Conservation (phyloP, 92 coral and sea anemone species). For the Pocillopora meandrina region DNA sequence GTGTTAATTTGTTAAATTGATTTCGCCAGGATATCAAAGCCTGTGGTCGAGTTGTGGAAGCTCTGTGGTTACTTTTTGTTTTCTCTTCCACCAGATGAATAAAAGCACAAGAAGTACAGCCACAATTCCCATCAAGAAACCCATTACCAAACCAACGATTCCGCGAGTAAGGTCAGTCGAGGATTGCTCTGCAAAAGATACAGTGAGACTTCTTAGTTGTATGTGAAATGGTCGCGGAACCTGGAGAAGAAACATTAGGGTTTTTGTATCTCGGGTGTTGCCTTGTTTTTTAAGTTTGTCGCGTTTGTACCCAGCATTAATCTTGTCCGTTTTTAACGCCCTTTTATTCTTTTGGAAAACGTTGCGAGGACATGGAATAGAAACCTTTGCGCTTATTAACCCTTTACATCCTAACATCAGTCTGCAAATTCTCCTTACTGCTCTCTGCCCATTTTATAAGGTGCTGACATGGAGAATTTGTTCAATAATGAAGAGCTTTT, state of each 20-base stretch:
- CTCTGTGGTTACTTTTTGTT: not conserved
- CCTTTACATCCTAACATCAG: no score
- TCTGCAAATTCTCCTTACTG: no score
- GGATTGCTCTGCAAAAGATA: not conserved
- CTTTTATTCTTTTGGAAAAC: no score
- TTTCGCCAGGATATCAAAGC: not conserved
- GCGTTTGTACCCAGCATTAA: no score
- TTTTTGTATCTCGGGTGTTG: not conserved
- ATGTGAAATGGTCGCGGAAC: not conserved
- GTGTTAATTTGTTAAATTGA: not conserved
- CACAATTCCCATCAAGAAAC: not conserved
- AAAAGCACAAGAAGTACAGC: not conserved
- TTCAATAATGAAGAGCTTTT: no score
- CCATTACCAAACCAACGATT: not conserved
- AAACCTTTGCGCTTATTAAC: no score
- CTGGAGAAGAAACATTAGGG: not conserved
- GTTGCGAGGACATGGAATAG: no score
- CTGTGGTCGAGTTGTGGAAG: not conserved
- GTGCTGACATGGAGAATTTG: no score
- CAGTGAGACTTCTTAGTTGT: not conserved
- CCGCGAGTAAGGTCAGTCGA: not conserved
- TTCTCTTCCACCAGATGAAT: not conserved
- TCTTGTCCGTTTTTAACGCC: no score
- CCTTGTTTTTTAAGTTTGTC: no score
- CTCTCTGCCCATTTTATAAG: no score